These are phyloP conservation scores for Actias luna DNA, from an alignment of 2,888 invertebrate genomes.

Conservation along the genomic window DNA sequence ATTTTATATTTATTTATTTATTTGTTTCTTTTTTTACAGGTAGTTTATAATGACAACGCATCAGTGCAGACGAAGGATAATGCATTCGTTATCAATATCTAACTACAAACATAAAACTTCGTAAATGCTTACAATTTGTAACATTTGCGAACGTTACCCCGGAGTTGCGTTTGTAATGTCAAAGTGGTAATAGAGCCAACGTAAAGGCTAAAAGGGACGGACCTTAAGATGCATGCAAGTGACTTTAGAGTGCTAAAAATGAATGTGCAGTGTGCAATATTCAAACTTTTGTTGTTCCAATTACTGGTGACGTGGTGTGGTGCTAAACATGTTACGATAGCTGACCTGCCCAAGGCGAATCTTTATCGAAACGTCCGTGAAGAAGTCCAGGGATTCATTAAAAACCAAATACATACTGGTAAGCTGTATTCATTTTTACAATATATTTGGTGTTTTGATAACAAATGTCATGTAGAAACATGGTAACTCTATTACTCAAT, in stretches of 20 bases:
- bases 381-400: conserved; percentile 66
- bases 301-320: conserved; percentile 67
- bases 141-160: conserved; percentile 28
- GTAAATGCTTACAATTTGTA: conserved; percentile 37
- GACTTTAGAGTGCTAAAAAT: conserved; percentile 64
- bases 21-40: conserved; percentile 56
- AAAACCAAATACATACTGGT: conserved; percentile 71
- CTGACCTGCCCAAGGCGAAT: conserved; percentile 39
- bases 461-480: too few species aligned
- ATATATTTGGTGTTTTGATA: background rate
- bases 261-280: conserved; percentile 70
- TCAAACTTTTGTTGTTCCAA: conserved; percentile 72
- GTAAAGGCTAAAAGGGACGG: conserved; percentile 28
- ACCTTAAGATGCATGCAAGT: conserved; percentile 57
- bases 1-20: background rate
- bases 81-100: conserved; percentile 61
- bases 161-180: conserved; percentile 34
- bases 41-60: conserved; percentile 70
- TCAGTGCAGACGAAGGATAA: conserved; percentile 54
- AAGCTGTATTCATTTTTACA: conserved; percentile 35
- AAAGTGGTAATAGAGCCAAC: conserved; percentile 27
- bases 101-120: conserved; percentile 72
- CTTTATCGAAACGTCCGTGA: conserved; percentile 39
- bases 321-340: conserved; percentile 63
- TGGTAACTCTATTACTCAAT: too few species aligned